Evolutionary conservation across 2,113 vertebrate genomes (phyloP), one percentile per base, ranked within the genome.

Genomic region (Petaurus breviceps): DNA sequence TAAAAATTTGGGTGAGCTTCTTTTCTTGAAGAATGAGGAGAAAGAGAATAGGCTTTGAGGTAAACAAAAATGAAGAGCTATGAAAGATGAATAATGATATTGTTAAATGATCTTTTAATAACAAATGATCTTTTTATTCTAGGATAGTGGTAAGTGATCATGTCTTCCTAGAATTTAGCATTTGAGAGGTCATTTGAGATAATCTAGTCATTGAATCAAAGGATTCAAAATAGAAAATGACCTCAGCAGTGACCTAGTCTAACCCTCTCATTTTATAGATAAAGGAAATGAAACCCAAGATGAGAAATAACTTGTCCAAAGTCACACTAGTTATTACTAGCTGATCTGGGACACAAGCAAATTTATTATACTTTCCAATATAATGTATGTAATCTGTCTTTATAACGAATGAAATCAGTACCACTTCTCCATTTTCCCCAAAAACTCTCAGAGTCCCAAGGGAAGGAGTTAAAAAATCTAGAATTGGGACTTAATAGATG

Each of bases 221-320:
- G 16, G 0, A 47, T 90, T 95, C 46, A 92, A 55, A 96, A 22
- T 2, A 23, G 47, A 93, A 90, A 61, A 54, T 24, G 19, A 4
- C 12, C 12, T 37, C 1, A 22, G 9, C 55, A 22, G 89, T 61
- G 31, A 77, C 92, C 52, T 84, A 93, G 57, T 26, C 46, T 68
- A 93, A 95, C 31, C 24, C 24, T 43, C 94, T 96, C 91, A 93
- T 91, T 97, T 96, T 91, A 91, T 25, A 95, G 57, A 84, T 94
- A 51, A 94, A 46, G 57, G 31, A 93, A 91, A 57, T 51, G 68
- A 95, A 49, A 50, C 3, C 53, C n/a, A 12, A 22, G 6, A 92
- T 31, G 51, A 55, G 61, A 92, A 93, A 31, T 90, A 37, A 95
- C 90, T 43, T 84, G 5, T 43, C n/a, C 6, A n/a, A 77, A 84